These are phyloP conservation scores for Sardina pilchardus DNA, from an alignment of 2,113 vertebrate genomes.

Conservation along the genomic window DNA sequence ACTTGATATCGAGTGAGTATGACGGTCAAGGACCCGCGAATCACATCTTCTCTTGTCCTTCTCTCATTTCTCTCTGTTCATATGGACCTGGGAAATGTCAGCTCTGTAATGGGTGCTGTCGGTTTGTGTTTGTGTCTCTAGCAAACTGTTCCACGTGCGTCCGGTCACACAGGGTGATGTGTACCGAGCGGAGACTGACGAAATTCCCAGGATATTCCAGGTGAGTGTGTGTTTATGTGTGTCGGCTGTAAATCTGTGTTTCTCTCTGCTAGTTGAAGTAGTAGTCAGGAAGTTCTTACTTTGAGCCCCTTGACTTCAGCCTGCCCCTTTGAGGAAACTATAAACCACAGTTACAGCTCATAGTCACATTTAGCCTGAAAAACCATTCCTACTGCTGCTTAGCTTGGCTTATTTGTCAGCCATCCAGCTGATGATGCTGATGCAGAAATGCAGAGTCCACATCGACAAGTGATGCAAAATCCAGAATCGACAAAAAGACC, in stretches of 20 bases:
- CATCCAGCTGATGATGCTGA: too few relatives aligned
- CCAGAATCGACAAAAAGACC: too few relatives aligned
- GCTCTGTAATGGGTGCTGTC: neutral
- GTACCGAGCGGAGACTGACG: constrained; percentile 95
- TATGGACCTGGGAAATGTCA: neutral
- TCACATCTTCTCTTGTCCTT: neutral
- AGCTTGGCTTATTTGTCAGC: too few relatives aligned
- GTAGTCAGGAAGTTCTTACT: neutral
- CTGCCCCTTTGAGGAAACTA: too few relatives aligned
- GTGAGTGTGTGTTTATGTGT: constrained; percentile 58
- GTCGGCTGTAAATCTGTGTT: neutral
- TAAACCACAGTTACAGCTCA: too few relatives aligned
- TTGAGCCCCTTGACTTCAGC: neutral
- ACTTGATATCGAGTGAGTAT: constrained; percentile 94
- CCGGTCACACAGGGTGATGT: constrained; percentile 97
- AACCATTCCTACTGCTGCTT: too few relatives aligned
- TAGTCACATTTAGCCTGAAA: too few relatives aligned
- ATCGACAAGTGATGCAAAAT: too few relatives aligned
- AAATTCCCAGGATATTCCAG: constrained; percentile 99
- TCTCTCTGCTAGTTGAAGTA: too few relatives aligned
- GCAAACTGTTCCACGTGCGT: constrained; percentile 97
- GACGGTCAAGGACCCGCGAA: neutral
- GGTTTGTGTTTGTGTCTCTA: constrained; percentile 49
- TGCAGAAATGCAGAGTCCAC: too few relatives aligned
- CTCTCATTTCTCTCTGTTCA: neutral